These are phyloP conservation scores for Lamprotornis superbus DNA, from an alignment of 2,113 vertebrate genomes.

Conservation along the genomic window DNA sequence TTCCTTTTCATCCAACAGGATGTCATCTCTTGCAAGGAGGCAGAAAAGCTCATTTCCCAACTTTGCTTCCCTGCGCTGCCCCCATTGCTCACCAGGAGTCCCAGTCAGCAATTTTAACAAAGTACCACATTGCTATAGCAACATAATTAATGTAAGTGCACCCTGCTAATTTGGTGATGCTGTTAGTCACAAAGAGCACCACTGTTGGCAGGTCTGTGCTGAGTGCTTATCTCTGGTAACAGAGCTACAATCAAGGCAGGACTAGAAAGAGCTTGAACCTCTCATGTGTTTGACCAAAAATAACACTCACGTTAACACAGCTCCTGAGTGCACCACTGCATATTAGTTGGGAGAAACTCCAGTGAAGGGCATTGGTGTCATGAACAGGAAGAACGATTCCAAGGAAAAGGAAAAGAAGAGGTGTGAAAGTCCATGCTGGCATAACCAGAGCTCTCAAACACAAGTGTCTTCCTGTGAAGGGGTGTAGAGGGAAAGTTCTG, in stretches of 20 bases:
- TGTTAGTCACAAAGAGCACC: not conserved
- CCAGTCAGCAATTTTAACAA: not conserved
- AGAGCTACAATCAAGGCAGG: not conserved
- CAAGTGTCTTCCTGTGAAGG: not conserved
- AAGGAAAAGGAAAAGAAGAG: not conserved
- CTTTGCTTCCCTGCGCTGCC: not conserved
- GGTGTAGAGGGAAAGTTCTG: not conserved
- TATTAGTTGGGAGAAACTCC: not conserved
- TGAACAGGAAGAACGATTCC: not conserved
- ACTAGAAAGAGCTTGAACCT: not conserved
- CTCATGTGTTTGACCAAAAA: not conserved
- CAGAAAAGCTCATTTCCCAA: not conserved
- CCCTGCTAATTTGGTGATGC: not conserved
- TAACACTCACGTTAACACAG: not conserved
- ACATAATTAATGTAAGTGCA: not conserved
- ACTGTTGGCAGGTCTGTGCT: not conserved
- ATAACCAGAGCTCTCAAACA: not conserved
- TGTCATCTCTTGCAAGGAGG: not conserved
- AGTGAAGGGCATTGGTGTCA: not conserved
- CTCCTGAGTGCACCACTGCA: not conserved
- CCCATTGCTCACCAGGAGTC: not conserved
- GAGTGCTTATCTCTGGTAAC: not conserved
- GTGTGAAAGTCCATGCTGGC: not conserved
- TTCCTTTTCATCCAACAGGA: not conserved
- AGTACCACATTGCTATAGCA: slow-evolving; percentile 4